Evolutionary conservation across 2,797 vertebrate genomes (phyloP).

Genomic region (Spinibarbus caldwelli): DNA sequence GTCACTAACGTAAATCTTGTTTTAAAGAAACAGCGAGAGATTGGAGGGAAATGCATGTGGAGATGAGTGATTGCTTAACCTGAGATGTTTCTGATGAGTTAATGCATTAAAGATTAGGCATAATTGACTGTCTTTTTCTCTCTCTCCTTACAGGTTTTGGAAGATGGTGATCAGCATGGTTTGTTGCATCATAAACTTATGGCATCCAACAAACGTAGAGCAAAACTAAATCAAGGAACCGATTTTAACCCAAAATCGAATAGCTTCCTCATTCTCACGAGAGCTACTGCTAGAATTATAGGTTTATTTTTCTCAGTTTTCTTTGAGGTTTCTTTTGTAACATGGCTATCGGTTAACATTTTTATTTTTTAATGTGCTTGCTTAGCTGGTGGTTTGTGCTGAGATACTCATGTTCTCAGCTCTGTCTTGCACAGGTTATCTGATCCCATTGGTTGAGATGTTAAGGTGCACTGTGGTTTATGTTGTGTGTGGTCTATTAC

Average conservation of each 20-base stretch:
- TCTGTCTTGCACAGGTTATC: slow-evolving; percentile 39
- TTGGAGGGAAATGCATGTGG: slow-evolving; percentile 66
- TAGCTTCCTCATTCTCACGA: neutral
- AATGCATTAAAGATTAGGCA: neutral
- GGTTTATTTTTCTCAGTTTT: neutral
- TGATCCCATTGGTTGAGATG: slow-evolving; percentile 21
- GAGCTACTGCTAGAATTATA: neutral
- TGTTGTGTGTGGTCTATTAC: slow-evolving; percentile 14
- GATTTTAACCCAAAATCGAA: too few species aligned
- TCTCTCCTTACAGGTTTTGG: slow-evolving; percentile 81
- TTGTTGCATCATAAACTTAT: slow-evolving; percentile 92
- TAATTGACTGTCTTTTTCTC: slow-evolving; percentile 59
- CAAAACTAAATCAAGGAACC: slow-evolving; percentile 83
- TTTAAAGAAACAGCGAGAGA: slow-evolving; percentile 71
- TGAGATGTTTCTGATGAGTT: slow-evolving; percentile 16
- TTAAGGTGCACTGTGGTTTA: neutral
- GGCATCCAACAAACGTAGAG: slow-evolving; percentile 83
- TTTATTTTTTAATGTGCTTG: slow-evolving; percentile 51
- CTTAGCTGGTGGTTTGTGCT: slow-evolving; percentile 23
- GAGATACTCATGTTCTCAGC: slow-evolving; percentile 42
- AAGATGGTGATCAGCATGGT: slow-evolving; percentile 89
- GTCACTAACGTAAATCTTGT: slow-evolving; percentile 35
- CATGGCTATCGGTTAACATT: slow-evolving; percentile 53
- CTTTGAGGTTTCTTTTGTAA: slow-evolving; percentile 55
- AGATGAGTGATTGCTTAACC: slow-evolving; percentile 19